These are phyloP conservation scores for Channallabes apus DNA, from an alignment of 2,797 vertebrate genomes.

Conservation along the genomic window DNA sequence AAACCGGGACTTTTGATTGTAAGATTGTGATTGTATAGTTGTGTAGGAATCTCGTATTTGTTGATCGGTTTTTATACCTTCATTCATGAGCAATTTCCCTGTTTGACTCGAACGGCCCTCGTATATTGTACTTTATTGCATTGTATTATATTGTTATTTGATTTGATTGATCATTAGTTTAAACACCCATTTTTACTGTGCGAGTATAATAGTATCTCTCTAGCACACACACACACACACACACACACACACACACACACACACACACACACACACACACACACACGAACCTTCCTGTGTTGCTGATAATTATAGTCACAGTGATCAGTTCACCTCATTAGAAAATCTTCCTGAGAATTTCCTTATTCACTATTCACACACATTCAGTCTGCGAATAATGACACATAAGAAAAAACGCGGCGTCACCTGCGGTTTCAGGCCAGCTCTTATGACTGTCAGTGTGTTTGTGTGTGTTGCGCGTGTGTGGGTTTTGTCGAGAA, in stretches of 20 bases:
- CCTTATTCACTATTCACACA: conserved; percentile 35
- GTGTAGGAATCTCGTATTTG: too few relatives aligned
- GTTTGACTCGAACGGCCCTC: too few relatives aligned
- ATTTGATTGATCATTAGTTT: too few relatives aligned
- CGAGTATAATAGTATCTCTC: too few relatives aligned
- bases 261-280: neutral
- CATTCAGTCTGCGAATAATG: conserved; percentile 20
- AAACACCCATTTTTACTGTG: too few relatives aligned
- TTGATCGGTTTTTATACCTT: too few relatives aligned
- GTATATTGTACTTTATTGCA: too few relatives aligned
- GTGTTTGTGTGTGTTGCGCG: conserved; percentile 42
- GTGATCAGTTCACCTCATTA: conserved; percentile 3
- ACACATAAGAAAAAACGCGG: conserved; percentile 37
- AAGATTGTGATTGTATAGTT: too few relatives aligned
- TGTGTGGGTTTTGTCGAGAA: conserved; percentile 57
- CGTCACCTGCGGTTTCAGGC: conserved; percentile 49
- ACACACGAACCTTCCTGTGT: neutral
- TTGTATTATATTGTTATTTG: too few relatives aligned
- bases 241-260: neutral
- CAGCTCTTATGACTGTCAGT: conserved; percentile 23
- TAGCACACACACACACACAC: too few relatives aligned
- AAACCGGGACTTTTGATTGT: too few relatives aligned
- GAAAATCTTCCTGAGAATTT: conserved; percentile 41
- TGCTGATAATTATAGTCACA: neutral
- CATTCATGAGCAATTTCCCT: too few relatives aligned